phyloP scores from a whole-genome alignment of 2,113 vertebrate species.

The Scomber scombrus region DNA sequence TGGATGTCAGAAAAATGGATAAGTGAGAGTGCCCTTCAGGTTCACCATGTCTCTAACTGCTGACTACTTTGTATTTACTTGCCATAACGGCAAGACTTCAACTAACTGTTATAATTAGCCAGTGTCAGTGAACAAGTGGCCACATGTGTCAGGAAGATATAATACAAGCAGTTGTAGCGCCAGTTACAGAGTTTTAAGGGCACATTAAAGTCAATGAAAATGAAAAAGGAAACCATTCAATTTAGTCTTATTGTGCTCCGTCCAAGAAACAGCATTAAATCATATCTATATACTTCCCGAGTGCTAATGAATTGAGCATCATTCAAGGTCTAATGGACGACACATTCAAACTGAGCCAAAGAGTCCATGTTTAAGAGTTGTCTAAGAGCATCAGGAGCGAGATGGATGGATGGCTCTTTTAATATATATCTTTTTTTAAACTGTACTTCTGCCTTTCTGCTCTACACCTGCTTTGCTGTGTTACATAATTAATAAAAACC shows the following conservation, averaged over 20 bases:
- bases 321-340: conserved; percentile 58
- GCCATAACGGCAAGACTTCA: conserved; percentile 26
- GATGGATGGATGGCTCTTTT: conserved; percentile 28
- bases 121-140: conserved; percentile 49
- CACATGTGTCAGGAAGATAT: conserved; percentile 48
- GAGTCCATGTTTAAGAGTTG: conserved; percentile 24
- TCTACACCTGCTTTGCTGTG: background rate
- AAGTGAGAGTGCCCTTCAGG: conserved; percentile 14
- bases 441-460: conserved; percentile 32
- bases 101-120: conserved; percentile 52
- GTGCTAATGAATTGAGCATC: conserved; percentile 55
- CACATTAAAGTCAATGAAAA: conserved; percentile 63
- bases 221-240: conserved; percentile 52
- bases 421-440: conserved; percentile 9
- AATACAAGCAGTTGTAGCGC: conserved; percentile 23
- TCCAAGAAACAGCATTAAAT: conserved; percentile 62
- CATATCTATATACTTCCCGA: conserved; percentile 33
- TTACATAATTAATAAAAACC: background rate
- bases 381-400: background rate
- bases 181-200: conserved; percentile 51
- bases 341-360: conserved; percentile 42
- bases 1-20: conserved; percentile 13
- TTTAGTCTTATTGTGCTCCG: conserved; percentile 57
- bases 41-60: background rate
- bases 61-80: conserved; percentile 38